These are phyloP conservation scores for Butorides virescens DNA, from an alignment of 2,113 vertebrate genomes.

Conservation along the genomic window DNA sequence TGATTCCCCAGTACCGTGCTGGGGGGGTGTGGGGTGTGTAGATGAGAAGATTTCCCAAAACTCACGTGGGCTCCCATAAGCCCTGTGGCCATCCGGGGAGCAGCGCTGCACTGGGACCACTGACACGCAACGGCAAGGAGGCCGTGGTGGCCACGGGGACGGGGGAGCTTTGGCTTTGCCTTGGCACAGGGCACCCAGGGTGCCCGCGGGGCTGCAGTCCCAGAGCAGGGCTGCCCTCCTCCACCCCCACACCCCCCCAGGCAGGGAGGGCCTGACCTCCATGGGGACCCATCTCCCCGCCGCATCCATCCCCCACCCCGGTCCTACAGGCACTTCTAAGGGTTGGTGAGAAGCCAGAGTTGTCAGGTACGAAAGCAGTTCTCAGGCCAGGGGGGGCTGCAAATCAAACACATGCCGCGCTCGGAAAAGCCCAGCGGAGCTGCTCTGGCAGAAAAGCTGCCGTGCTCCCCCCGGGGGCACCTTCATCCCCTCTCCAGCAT, in stretches of 20 bases:
- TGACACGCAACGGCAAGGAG: fast-evolving
- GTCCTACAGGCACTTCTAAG: neutral
- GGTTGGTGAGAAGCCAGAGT: constrained; percentile 16
- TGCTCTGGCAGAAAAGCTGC: neutral
- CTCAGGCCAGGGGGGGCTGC: neutral
- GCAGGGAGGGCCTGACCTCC: neutral
- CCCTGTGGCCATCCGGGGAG: neutral
- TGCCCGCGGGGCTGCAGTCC: fast-evolving
- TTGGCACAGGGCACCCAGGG: fast-evolving
- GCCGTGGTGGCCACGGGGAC: neutral
- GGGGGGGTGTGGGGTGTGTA: too few species aligned
- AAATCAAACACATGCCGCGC: neutral
- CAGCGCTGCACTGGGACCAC: fast-evolving
- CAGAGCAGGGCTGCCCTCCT: neutral
- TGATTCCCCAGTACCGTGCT: neutral
- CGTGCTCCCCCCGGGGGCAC: neutral
- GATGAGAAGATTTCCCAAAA: constrained; percentile 38
- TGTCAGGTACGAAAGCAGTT: constrained; percentile 4
- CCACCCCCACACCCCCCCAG: too few species aligned
- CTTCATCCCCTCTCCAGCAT: neutral
- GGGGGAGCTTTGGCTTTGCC: neutral
- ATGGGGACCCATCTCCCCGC: neutral
- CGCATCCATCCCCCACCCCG: neutral
- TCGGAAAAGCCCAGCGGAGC: neutral
- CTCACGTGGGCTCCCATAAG: neutral